A percentile compares a stretch with the other conserved stretches of the same genome.
Conservation (phyloP, 92 coral and sea anemone genomes). For the Phymanthus crucifer region DNA sequence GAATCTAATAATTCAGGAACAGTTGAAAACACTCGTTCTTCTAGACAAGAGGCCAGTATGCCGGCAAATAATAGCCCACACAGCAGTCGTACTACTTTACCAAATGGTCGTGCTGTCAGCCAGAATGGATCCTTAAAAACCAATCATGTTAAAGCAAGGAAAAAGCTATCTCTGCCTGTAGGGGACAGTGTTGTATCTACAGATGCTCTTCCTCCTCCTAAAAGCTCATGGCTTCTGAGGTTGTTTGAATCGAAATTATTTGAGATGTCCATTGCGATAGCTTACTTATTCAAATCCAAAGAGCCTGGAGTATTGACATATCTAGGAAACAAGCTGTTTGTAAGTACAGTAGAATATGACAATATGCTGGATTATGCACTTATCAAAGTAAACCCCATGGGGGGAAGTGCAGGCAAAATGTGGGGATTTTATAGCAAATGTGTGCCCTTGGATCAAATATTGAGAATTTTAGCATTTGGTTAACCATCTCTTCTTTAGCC, state of each 20-base stretch:
- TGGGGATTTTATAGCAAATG: too few relatives aligned
- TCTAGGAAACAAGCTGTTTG: slow-evolving; percentile 96
- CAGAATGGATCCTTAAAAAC: slow-evolving; percentile 14
- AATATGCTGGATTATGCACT: background rate
- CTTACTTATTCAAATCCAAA: slow-evolving; percentile 94
- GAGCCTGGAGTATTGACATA: slow-evolving; percentile 95
- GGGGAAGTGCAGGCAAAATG: too few relatives aligned
- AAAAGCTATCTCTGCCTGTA: slow-evolving; percentile 42
- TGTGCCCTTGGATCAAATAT: too few relatives aligned
- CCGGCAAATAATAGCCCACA: slow-evolving; percentile 15
- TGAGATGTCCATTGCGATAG: slow-evolving; percentile 97
- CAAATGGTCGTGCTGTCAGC: slow-evolving; percentile 23
- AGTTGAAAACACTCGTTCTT: background rate
- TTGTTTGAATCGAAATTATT: slow-evolving; percentile 93
- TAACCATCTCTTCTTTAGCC: too few relatives aligned
- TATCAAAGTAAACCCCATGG: too few relatives aligned
- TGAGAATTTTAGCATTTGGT: too few relatives aligned
- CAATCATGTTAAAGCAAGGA: slow-evolving; percentile 23
- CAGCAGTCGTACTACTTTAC: background rate
- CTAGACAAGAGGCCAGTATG: background rate
- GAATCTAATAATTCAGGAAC: background rate
- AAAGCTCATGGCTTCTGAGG: slow-evolving; percentile 87
- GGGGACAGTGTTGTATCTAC: slow-evolving; percentile 13
- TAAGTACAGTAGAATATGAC: slow-evolving; percentile 52
- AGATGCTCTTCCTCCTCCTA: slow-evolving; percentile 73